Base-by-base conservation (phyloP, 2,113 vertebrate species). In the Microtus richardsoni region DNA sequence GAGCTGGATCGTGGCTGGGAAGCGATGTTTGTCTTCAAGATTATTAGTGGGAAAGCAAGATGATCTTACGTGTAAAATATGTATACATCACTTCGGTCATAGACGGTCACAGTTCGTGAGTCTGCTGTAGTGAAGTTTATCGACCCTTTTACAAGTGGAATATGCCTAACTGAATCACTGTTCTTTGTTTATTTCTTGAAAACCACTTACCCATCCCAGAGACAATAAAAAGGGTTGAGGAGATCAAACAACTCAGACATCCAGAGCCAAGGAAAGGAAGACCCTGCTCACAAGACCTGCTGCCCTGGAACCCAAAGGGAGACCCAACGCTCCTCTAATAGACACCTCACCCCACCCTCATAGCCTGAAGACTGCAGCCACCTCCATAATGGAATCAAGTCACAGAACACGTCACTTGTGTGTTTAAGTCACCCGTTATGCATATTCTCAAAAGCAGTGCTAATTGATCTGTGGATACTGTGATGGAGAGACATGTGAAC, bases 401-500 rank as follows among this genome's bases (percentile, higher is more conserved):
- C 64, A 94, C 62, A 52, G 87, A 91, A 92, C 49, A 92, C 3
- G 3, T 71, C 7, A 0, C 96, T 80, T 94, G 91, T 96, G 94
- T 91, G 92, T 97, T 95, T 96, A 97, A 97, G 93, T 88, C 97
- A 58, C 92, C 91, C 93, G 95, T 95, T 97, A 95, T 84, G 95
- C 93, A 97, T 97, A 97, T 97, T 97, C 93, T 70, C 96, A 86
- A 73, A 95, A 98, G 97, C 96, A 97, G 97, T 98, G 98, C 98
- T 98, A 98, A 98, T 97, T 98, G 98, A 98, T 98, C 97, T 96
- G 96, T 97, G 96, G 96, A 97, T 97, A 97, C 97, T 95, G 94
- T 96, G 97, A 98, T 96, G 98, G 98, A 98, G 98, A 97, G 97
- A 98, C 95, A 97, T 77, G 98, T 86, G 98, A 98, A 95, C 97